Conservation (phyloP, 1,140 invertebrate genomes). For the Potamilus streckersoni region DNA sequence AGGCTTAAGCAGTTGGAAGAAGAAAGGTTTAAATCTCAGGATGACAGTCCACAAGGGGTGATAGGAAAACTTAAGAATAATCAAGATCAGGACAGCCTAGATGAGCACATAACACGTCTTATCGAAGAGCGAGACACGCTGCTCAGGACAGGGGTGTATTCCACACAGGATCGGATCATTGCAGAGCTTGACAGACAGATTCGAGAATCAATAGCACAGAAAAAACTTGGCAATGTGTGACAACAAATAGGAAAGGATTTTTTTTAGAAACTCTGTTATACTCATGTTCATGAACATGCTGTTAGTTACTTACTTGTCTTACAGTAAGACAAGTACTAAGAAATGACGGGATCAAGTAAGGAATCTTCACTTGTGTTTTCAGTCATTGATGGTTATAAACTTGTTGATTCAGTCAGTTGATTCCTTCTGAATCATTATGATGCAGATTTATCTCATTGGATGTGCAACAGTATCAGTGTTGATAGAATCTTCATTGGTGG, state of each 20-base stretch:
- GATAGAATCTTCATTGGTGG: too few relatives aligned
- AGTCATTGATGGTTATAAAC: too few relatives aligned
- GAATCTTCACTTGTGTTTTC: too few relatives aligned
- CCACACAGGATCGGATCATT: slow-evolving; percentile 67
- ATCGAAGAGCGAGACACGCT: slow-evolving; percentile 68
- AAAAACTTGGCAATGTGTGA: slow-evolving; percentile 39
- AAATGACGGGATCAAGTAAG: too few relatives aligned
- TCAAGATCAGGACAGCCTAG: slow-evolving; percentile 44
- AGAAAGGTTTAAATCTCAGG: slow-evolving; percentile 44
- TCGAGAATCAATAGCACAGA: slow-evolving; percentile 57
- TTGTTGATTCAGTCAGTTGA: too few relatives aligned
- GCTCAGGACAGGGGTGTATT: slow-evolving; percentile 68
- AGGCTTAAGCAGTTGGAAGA: slow-evolving; percentile 59
- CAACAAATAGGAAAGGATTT: not conserved
- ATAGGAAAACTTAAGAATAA: slow-evolving; percentile 33
- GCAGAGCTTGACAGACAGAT: slow-evolving; percentile 68
- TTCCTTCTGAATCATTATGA: too few relatives aligned
- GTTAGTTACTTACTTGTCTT: too few relatives aligned
- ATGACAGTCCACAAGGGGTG: slow-evolving; percentile 32
- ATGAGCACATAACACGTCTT: slow-evolving; percentile 66
- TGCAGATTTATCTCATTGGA: too few relatives aligned
- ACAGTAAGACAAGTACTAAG: too few relatives aligned
- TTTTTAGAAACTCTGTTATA: too few relatives aligned
- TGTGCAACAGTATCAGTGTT: too few relatives aligned
- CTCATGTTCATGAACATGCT: too few relatives aligned